Base-by-base conservation (phyloP, 2,113 vertebrate species). In the Sterrhoptilus dennistouni region DNA sequence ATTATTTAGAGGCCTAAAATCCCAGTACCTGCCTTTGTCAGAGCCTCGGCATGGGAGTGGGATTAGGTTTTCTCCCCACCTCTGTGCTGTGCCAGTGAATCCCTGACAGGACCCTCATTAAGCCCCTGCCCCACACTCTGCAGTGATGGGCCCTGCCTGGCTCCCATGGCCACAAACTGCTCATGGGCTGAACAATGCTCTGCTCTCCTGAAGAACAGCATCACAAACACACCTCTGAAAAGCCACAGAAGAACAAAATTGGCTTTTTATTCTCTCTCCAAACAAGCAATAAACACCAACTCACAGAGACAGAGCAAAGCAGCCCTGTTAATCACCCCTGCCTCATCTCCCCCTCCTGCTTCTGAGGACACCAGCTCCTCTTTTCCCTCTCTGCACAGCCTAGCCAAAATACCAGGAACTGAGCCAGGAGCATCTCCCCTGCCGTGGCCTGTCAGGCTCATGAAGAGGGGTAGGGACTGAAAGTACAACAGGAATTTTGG, bases 1-100 rank as follows among this genome's bases (percentile, higher is more conserved):
- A 80, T 96, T 92, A 95, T 91, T 93, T 72, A 95, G 68, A 71
- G 74, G 40, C 64, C 63, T 63, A 71, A 79, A 78, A 52, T 61
- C 78, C 68, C 40, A 74, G 85, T 23, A 36, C 54, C 61, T 84
- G 57, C 59, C 78, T 70, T 49, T 71, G 38, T 38, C 75, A 50
- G 87, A 82, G 52, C 79, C 75, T 56, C 5, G 0, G 44, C 68
- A 2, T 3, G 59, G 56, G 68, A 21, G 25, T 3, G 1, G 63
- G 36, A 25, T 68, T 19, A 11, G 68, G 54, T 40, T 63, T 75
- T 54, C 89, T 89, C 36, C 27, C 61, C 5, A 5, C 22, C 28
- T 60, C 54, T 45, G 27, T 60, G 47, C 87, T 71, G 31, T 63
- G 40, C 33, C 36, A 22, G 19, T 6, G 27, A 76, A 44, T 27